Percentiles rank a stretch among this genome's conserved stretches.
Conservation (phyloP, 2,797 vertebrate genomes). For the Sebastes paucispinis region DNA sequence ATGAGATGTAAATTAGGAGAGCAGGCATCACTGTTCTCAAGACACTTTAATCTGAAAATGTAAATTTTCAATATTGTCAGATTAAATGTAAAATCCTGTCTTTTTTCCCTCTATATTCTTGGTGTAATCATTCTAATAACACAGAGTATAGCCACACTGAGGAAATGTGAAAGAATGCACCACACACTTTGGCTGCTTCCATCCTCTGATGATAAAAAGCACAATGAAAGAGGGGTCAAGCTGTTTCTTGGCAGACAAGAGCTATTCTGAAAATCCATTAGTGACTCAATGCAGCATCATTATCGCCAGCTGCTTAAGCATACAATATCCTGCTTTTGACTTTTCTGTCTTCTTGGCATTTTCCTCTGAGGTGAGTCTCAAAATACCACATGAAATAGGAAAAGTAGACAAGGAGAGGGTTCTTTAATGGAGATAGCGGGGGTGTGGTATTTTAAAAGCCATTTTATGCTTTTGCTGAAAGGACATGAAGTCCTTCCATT, state of each 20-base stretch:
- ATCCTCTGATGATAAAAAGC: constrained; percentile 49
- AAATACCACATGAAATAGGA: constrained; percentile 56
- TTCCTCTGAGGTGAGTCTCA: constrained; percentile 51
- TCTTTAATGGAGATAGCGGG: constrained; percentile 40
- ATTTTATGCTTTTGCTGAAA: constrained; percentile 43
- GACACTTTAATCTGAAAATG: not conserved
- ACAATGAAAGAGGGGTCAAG: constrained; percentile 58
- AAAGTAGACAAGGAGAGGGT: constrained; percentile 35
- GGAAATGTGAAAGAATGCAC: constrained; percentile 39
- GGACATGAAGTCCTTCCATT: constrained; percentile 52
- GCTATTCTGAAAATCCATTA: constrained; percentile 74
- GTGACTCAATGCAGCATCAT: constrained; percentile 67
- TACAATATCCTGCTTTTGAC: constrained; percentile 56
- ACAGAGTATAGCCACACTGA: not conserved
- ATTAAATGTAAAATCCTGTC: not conserved
- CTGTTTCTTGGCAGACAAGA: constrained; percentile 58
- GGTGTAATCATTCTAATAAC: constrained; percentile 5
- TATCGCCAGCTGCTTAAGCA: constrained; percentile 60
- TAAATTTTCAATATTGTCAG: not conserved
- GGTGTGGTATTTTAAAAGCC: constrained; percentile 56
- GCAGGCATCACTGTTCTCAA: not conserved
- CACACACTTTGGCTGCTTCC: constrained; percentile 22
- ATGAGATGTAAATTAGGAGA: not conserved
- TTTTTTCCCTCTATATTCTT: not conserved
- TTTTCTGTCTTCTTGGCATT: constrained; percentile 71